phyloP scores from a whole-genome alignment of 1,140 invertebrate species.

The Trachelipus rathkii region DNA sequence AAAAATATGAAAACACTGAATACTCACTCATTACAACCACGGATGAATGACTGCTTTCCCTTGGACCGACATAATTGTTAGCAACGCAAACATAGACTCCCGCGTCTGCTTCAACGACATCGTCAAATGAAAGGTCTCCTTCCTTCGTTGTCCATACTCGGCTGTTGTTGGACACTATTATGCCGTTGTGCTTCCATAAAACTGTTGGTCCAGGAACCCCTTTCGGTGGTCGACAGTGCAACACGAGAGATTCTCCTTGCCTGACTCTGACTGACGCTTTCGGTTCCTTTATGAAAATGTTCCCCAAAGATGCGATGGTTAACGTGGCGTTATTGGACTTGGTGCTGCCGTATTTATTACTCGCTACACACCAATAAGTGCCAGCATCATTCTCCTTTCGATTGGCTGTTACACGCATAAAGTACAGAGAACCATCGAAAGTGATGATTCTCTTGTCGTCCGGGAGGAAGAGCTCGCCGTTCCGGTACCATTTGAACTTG shows the following conservation, averaged over 20 bases:
- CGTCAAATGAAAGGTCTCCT: slow-evolving; percentile 55
- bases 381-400: slow-evolving; percentile 31
- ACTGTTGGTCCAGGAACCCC: slow-evolving; percentile 32
- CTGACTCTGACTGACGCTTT: slow-evolving; percentile 28
- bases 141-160: slow-evolving; percentile 18
- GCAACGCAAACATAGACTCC: slow-evolving; percentile 52
- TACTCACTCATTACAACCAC: slow-evolving; percentile 50
- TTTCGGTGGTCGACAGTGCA: slow-evolving; percentile 39
- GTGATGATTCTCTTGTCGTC: slow-evolving; percentile 26
- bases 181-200: slow-evolving; percentile 30
- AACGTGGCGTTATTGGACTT: slow-evolving; percentile 35
- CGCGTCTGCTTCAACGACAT: slow-evolving; percentile 59
- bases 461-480: slow-evolving; percentile 28
- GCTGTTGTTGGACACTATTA: slow-evolving; percentile 24
- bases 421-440: slow-evolving; percentile 31
- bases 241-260: slow-evolving; percentile 18
- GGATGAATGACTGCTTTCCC: slow-evolving; percentile 48
- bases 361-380: slow-evolving; percentile 35
- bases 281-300: slow-evolving; percentile 26
- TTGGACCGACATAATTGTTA: slow-evolving; percentile 50
- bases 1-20: background rate
- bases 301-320: slow-evolving; percentile 25
- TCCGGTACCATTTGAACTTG: slow-evolving; percentile 30
- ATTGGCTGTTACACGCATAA: slow-evolving; percentile 25
- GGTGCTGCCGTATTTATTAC: slow-evolving; percentile 25